phyloP scores from a whole-genome alignment of 64 coral and sea anemone species.

The Platygyra sinensis region DNA sequence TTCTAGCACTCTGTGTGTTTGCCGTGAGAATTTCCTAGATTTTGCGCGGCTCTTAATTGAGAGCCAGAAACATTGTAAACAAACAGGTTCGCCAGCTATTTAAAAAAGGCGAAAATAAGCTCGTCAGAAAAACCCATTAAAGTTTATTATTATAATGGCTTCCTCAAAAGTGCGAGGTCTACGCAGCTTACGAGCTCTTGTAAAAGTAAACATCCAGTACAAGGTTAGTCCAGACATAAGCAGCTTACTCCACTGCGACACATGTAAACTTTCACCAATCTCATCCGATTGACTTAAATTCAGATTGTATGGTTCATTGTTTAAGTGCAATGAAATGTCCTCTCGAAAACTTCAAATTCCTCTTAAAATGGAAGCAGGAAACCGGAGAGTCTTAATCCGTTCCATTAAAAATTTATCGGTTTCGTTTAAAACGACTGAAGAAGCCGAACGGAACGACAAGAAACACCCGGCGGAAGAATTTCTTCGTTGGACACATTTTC shows the following conservation, averaged over 20 bases:
- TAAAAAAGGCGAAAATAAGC: conserved; percentile 8
- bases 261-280: background rate
- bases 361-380: background rate
- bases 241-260: background rate
- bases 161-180: background rate
- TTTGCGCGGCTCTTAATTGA: background rate
- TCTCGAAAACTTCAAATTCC: background rate
- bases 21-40: background rate
- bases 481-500: background rate
- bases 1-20: background rate
- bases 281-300: conserved; percentile 22
- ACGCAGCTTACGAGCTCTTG: background rate
- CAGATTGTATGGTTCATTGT: background rate
- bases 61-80: background rate
- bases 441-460: background rate
- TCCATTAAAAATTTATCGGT: background rate
- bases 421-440: background rate
- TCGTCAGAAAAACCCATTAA: background rate
- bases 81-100: background rate
- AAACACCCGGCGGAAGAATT: background rate
- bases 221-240: background rate
- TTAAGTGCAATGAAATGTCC: background rate
- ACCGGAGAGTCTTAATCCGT: background rate
- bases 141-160: conserved; percentile 6
- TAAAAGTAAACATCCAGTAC: conserved; percentile 21